Conservation (phyloP, 2,888 invertebrate species). For the Cryptocheilus praepositus region DNA sequence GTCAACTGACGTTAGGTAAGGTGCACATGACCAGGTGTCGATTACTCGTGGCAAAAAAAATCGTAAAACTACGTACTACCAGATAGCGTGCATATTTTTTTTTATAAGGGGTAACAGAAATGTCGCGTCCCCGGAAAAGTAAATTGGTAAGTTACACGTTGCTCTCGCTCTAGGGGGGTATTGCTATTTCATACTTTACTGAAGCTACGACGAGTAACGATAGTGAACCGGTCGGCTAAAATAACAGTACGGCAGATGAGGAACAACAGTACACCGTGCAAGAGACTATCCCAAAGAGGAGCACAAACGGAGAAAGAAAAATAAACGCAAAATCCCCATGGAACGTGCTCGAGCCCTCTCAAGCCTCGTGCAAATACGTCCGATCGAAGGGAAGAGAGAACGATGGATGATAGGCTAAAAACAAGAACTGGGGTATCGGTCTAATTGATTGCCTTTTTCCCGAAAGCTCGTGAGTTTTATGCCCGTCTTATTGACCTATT, state of each 20-base stretch:
- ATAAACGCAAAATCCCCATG: conserved; percentile 52
- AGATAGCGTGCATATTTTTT: no score
- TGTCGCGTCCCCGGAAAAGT: no score
- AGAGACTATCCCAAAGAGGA: conserved; percentile 23
- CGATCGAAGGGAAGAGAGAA: conserved; percentile 44
- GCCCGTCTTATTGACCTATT: conserved; percentile 13
- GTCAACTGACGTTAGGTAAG: no score
- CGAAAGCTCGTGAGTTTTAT: conserved; percentile 29
- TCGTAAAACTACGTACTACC: no score
- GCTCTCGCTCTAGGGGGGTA: no score
- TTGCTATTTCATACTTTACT: no score
- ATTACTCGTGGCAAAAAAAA: no score
- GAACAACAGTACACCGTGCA: conserved; percentile 41
- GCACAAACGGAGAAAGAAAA: conserved; percentile 50
- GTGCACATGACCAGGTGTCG: no score
- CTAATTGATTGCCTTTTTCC: conserved; percentile 67
- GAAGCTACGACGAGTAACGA: not conserved
- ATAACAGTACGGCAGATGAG: conserved; percentile 59
- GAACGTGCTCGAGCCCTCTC: conserved; percentile 49
- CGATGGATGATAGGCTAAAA: no score
- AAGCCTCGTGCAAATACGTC: conserved; percentile 63
- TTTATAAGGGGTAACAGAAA: no score
- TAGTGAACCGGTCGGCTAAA: conserved; percentile 42
- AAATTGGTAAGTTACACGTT: no score
- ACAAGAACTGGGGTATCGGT: conserved; percentile 25